Conservation (phyloP, 2,113 vertebrate genomes). For the human region GRCh38 chr2:142676001-142676500, state of each 20-base stretch:
- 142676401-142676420: background rate
- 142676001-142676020: background rate
- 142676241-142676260: background rate
- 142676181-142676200: background rate
- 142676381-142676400: background rate
- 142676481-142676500: background rate
- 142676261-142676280: background rate
- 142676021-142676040: background rate
- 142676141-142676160: background rate
- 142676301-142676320: background rate
- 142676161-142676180: background rate
- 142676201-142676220: background rate
- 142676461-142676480: background rate
- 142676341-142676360: background rate
- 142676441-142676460: background rate
- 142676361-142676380: background rate
- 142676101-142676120: background rate
- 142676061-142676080: background rate
- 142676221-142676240: background rate
- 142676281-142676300: background rate
- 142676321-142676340: background rate
- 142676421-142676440: background rate
- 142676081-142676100: background rate
- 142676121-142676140: background rate
- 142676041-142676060: background rate